Evolutionary conservation across 2,113 vertebrate species (phyloP).

Genomic region (Oxygymnocypris stewartii): DNA sequence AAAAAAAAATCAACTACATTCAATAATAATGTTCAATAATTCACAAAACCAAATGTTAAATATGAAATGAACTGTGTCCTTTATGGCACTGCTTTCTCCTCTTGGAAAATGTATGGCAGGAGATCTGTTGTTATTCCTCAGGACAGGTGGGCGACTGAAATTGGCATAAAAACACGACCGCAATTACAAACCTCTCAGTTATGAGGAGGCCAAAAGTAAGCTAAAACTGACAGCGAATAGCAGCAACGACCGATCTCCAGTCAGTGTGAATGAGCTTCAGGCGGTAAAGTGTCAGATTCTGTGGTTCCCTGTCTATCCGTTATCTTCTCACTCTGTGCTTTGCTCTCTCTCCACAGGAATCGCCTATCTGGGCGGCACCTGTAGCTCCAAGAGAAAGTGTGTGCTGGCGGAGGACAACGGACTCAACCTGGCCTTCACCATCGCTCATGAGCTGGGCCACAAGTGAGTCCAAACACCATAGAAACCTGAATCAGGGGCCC

Average conservation of each 20-base stretch:
- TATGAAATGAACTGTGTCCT: background rate
- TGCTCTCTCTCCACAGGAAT: slow-evolving; percentile 78
- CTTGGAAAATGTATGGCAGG: background rate
- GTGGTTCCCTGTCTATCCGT: slow-evolving; percentile 31
- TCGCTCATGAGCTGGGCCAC: slow-evolving; percentile 98
- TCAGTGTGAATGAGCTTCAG: background rate
- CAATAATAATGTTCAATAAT: background rate
- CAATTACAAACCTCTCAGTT: slow-evolving; percentile 33
- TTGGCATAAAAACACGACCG: slow-evolving; percentile 12
- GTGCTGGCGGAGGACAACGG: slow-evolving; percentile 96
- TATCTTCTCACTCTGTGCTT: slow-evolving; percentile 35
- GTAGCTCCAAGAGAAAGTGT: slow-evolving; percentile 94
- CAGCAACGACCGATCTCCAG: background rate
- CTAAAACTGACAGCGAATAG: background rate
- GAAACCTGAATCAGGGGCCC: background rate
- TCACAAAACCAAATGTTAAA: background rate
- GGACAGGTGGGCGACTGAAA: slow-evolving; percentile 18
- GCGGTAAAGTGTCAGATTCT: background rate
- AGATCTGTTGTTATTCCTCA: background rate
- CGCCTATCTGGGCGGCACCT: slow-evolving; percentile 93
- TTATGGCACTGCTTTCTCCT: background rate
- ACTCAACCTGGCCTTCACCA: slow-evolving; percentile 96
- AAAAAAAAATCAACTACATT: too few species aligned
- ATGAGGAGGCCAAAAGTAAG: background rate
- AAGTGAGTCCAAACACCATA: slow-evolving; percentile 81